These are phyloP conservation scores for Eurytoma adleriae DNA, from an alignment of 2,888 invertebrate species.

Conservation along the genomic window DNA sequence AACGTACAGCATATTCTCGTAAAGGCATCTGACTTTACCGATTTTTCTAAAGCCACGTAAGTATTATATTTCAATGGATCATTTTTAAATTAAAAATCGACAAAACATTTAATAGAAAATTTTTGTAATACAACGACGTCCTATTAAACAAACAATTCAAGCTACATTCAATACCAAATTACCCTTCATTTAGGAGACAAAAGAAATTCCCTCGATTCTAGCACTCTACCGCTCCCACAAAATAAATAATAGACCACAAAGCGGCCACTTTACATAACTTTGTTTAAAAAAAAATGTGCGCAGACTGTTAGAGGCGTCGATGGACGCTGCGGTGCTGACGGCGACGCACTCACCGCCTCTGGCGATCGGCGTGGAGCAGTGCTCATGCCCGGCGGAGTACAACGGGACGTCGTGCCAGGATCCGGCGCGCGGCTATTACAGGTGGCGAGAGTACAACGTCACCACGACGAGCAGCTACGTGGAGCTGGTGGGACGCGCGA, in stretches of 20 bases:
- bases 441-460: slow-evolving; percentile 82
- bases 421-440: slow-evolving; percentile 88
- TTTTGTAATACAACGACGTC: too few relatives aligned
- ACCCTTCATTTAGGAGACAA: too few relatives aligned
- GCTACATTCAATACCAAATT: not conserved
- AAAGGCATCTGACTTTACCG: slow-evolving; percentile 82
- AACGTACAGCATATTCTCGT: slow-evolving; percentile 89
- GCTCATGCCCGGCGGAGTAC: slow-evolving; percentile 89
- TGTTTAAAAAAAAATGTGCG: not conserved
- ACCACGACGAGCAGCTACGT: slow-evolving; percentile 82
- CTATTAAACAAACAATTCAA: slow-evolving; percentile 13
- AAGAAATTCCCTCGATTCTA: too few relatives aligned
- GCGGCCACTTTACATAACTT: too few relatives aligned
- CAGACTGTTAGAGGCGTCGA: slow-evolving; percentile 86
- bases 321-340: slow-evolving; percentile 88
- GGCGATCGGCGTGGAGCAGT: slow-evolving; percentile 90
- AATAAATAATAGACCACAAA: too few relatives aligned
- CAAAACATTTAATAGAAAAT: too few relatives aligned
- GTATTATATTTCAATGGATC: slow-evolving; percentile 52
- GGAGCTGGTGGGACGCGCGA: slow-evolving; percentile 87
- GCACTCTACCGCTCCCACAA: too few relatives aligned
- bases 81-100: too few relatives aligned
- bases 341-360: slow-evolving; percentile 82
- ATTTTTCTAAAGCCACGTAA: slow-evolving; percentile 80
- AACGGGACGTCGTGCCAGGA: slow-evolving; percentile 94